Conservation (phyloP, 2,113 vertebrate species). For the Indri indri region DNA sequence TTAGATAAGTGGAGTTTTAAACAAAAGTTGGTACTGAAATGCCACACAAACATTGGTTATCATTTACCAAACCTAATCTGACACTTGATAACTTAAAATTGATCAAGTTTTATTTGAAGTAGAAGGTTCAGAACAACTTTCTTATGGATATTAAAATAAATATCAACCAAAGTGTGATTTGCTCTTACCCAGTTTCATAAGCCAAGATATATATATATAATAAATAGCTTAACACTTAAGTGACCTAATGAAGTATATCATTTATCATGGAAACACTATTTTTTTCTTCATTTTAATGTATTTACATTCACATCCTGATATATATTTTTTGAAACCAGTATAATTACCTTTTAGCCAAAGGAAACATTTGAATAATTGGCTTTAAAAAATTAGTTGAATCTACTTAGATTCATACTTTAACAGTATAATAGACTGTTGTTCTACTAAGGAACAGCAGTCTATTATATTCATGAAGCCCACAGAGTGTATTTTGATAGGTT, state of each 20-base stretch:
- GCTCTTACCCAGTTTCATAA: constrained; percentile 3
- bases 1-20: background rate
- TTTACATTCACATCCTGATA: background rate
- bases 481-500: background rate
- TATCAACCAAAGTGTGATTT: background rate
- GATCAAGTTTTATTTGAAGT: background rate
- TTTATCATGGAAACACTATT: background rate
- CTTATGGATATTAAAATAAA: background rate
- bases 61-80: background rate
- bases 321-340: background rate
- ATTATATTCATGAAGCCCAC: background rate
- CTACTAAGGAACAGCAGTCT: background rate
- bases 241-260: background rate
- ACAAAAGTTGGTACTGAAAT: background rate
- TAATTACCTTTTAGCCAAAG: background rate
- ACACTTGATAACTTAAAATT: background rate
- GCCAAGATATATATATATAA: background rate
- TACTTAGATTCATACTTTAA: background rate
- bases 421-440: too few species aligned
- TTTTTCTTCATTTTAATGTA: background rate
- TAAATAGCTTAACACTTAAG: background rate
- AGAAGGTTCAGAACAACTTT: background rate
- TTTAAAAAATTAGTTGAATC: constrained; percentile 23
- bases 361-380: background rate
- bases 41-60: background rate